Base-by-base conservation (phyloP, 1,140 invertebrate genomes). In the Nasonia vitripennis region DNA sequence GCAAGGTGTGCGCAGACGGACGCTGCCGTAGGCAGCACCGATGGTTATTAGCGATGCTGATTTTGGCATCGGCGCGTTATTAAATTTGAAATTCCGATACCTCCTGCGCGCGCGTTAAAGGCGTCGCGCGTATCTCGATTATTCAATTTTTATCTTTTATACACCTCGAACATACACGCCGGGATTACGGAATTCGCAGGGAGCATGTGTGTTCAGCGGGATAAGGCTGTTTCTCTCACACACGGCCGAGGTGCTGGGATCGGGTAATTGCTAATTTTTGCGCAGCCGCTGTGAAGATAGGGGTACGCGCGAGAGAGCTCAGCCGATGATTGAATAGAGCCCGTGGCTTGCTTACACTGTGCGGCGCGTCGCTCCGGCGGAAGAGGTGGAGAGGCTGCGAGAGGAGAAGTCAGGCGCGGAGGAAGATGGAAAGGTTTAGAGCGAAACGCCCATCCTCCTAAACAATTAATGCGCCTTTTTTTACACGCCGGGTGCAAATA, bases 1-100 rank as follows among this genome's bases (percentile, higher is more conserved):
- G 55, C 89, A 89, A 88, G 87, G 86, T 89, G 86, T 88, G 86
- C 78, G 17, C 17, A 71, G 81, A 62, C 14, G 55, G 20, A 62
- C n/a, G 55, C 55, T 62, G 55, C 55, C 55, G 14, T 62, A 62
- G 55, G 55, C 55, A 27, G 20, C 83, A 34, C 77, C 71, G 11
- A 10, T 70, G 78, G 79, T 77, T 86, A 86, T 77, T 77, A 81
- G 84, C 55, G 62, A 86, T 55, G 78, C 12, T n/a, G 62, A 75
- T 70, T 70, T 81, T 70, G 41, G 51, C 84, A 67, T 75, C 82
- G 20, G 45, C 51, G 79, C 70, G 77, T 86, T 86, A 86, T 86
- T 77, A 86, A 86, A 86, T 86, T 86, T 86, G 62, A 86, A 86
- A 77, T 86, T 86, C 84, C 73, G 70, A 86, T 81, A 81, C 75